Base-by-base conservation (phyloP, 2,797 vertebrate genomes). In the Schizopygopsis pylzovi region DNA sequence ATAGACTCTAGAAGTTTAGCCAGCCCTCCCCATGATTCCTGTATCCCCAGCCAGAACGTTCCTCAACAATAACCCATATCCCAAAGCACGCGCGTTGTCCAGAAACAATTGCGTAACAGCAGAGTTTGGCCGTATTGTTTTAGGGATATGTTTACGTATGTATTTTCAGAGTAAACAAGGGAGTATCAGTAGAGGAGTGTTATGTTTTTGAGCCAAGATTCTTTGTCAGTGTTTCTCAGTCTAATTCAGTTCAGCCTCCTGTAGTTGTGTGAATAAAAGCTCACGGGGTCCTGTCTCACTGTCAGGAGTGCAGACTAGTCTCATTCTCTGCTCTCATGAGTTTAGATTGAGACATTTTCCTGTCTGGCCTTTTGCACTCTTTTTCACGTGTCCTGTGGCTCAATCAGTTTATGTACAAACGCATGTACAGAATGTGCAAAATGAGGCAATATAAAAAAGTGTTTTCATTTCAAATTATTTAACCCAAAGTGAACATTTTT, bases 101-200 rank as follows among this genome's bases (percentile, higher is more conserved):
- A 93, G 91, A 95, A 94, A 94, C 93, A 93, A 94, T 95, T 92
- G 63, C 75, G 6, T 28, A 79, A 90, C 89, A 92, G 92, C 93
- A 84, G 68, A 90, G 90, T 59, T 54, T 80, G 37, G 56, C 86
- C 88, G 49, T 91, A 92, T 89, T 90, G 88, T 89, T 89, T 47
- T 3, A 43, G 45, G 11, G 3, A 25, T 68, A 45, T 90, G 89
- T 93, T 93, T 90, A 89, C 90, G 78, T 85, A 81, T 54, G 85
- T 82, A 84, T 89, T 88, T 85, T 80, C 84, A 90, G 91, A 92
- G 79, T 93, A 92, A 94, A 94, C 61, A 91, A 87, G 52, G 54
- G 7, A 73, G 73, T 63, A 63, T 83, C 71, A 20, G 67, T 83
- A 76, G 45, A 45, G 25, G 33, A 85, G 83, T 43, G 85, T 79